phyloP scores from a whole-genome alignment of 2,797 vertebrate genomes.

The Ammospiza maritima region DNA sequence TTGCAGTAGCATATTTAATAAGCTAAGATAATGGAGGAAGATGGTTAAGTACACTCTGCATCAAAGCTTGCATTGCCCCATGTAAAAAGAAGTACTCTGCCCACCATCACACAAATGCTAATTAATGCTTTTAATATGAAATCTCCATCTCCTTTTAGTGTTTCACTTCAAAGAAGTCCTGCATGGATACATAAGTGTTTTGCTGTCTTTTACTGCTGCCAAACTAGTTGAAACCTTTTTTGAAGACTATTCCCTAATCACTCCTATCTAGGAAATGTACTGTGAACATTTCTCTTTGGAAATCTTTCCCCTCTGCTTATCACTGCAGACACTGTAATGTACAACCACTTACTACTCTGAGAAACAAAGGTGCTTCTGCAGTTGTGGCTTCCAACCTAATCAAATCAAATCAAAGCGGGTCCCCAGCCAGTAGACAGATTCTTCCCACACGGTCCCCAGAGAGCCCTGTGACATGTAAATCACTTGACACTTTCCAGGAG shows the following conservation, averaged over 20 bases:
- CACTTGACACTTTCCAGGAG: constrained; percentile 4
- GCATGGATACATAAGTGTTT: constrained; percentile 4
- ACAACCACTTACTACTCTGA: constrained; percentile 12
- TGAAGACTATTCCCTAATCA: constrained; percentile 27
- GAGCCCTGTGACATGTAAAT: constrained; percentile 29
- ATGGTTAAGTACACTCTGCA: constrained; percentile 3
- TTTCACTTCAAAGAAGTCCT: constrained; percentile 35
- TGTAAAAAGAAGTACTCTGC: neutral
- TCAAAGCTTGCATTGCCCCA: constrained; percentile 16
- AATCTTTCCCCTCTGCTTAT: neutral
- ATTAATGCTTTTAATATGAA: constrained; percentile 40
- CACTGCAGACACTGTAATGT: neutral
- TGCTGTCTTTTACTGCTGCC: neutral
- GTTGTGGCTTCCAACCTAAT: constrained; percentile 11
- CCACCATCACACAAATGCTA: neutral
- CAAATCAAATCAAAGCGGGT: constrained; percentile 18
- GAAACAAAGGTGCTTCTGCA: constrained; percentile 31
- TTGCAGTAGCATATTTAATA: constrained; percentile 26
- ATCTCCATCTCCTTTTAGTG: constrained; percentile 1
- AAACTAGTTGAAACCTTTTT: neutral
- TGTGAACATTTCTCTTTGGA: neutral
- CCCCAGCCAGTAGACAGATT: neutral
- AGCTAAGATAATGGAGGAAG: constrained; percentile 35
- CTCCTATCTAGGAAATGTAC: constrained; percentile 15
- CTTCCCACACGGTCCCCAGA: neutral